Percentiles rank a stretch among this genome's conserved stretches.
These are phyloP conservation scores for Propithecus deckenii DNA, from an alignment of 2,797 vertebrate species.

Conservation along the genomic window DNA sequence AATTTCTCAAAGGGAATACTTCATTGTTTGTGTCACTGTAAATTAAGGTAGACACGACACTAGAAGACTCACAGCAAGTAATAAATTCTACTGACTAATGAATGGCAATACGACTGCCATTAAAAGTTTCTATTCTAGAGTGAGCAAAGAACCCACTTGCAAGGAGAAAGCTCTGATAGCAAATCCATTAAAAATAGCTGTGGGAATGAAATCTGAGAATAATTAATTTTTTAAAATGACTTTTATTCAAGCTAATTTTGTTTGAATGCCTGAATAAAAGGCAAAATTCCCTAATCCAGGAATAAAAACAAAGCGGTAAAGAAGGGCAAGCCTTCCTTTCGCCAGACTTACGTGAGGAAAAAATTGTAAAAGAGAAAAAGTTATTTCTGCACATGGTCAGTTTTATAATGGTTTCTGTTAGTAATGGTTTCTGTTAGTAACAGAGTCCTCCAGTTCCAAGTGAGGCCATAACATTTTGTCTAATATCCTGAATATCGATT, in stretches of 20 bases:
- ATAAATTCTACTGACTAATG: conserved; percentile 57
- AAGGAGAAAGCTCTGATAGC: conserved; percentile 58
- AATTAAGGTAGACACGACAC: conserved; percentile 51
- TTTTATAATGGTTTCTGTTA: background rate
- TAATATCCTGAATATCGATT: conserved; percentile 30
- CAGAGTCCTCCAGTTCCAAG: background rate
- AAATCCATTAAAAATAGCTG: conserved; percentile 68
- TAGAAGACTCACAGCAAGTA: conserved; percentile 45
- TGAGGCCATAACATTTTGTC: conserved; percentile 26
- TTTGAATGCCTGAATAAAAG: conserved; percentile 71
- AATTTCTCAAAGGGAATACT: conserved; percentile 35
- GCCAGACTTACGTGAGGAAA: background rate
- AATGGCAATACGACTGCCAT: conserved; percentile 45
- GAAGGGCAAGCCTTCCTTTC: conserved; percentile 27
- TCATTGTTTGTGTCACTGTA: conserved; percentile 44
- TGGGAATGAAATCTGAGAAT: conserved; percentile 57
- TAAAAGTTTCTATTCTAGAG: conserved; percentile 66
- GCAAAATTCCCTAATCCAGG: conserved; percentile 51
- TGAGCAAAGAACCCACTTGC: conserved; percentile 60
- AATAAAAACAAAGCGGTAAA: conserved; percentile 71
- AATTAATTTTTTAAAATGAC: conserved; percentile 79
- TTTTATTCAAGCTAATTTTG: conserved; percentile 74
- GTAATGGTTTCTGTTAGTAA: background rate
- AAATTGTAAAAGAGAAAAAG: background rate
- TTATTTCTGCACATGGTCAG: background rate